Percentiles rank a stretch among this genome's conserved stretches.
Evolutionary conservation across 2,888 invertebrate genomes (phyloP).

Genomic region (Mythimna impura): DNA sequence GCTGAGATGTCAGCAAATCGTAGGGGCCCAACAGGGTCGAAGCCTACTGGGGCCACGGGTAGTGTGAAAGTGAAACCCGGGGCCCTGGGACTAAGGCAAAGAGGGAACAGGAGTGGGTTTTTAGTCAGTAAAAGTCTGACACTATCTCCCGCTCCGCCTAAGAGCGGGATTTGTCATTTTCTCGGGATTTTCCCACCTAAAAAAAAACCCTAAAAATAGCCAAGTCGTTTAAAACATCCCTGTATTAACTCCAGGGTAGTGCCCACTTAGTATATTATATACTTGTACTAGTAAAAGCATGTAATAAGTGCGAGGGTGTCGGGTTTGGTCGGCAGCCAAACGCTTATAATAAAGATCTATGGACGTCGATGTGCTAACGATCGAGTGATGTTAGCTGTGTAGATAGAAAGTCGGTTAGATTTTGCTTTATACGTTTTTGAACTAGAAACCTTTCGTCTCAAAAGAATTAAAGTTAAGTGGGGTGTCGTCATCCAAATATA

Average conservation of each 20-base stretch:
- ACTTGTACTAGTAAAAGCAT: conserved; percentile 1
- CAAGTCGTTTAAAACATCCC: neutral
- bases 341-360: conserved; percentile 67
- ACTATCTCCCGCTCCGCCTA: no score
- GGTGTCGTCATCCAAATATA: no score
- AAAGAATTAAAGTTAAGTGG: no score
- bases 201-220: neutral
- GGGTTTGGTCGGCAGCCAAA: conserved; percentile 66
- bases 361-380: conserved; percentile 51
- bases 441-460: neutral
- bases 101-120: no score
- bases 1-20: no score
- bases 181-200: no score
- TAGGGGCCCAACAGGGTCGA: no score
- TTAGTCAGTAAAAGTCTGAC: no score
- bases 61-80: no score
- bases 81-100: no score
- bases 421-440: conserved; percentile 4
- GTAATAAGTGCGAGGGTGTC: conserved; percentile 35
- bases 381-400: conserved; percentile 2
- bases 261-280: neutral
- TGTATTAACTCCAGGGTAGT: neutral
- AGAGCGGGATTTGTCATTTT: no score
- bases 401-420: neutral
- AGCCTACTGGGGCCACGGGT: no score